Base-by-base conservation (phyloP, 2,888 invertebrate genomes). In the Luperina testacea region DNA sequence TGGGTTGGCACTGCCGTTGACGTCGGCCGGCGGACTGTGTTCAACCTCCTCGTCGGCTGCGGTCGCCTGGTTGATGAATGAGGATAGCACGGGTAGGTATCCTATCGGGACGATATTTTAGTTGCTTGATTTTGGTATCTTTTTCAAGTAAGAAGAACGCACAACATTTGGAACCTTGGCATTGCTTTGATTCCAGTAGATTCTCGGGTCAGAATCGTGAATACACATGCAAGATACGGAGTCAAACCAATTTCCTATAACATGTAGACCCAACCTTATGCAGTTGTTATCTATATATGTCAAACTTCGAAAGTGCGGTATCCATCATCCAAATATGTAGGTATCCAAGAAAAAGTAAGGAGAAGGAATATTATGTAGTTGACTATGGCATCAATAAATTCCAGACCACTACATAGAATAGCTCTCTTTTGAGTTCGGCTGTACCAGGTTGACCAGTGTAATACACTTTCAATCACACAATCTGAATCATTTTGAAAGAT, bases 61-160 rank as follows among this genome's bases (percentile, higher is more conserved):
- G 82, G 97, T 97, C 84, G 97, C 97, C 92, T 97, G 97, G 97
- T 96, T 97, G 93, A 97, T 97, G 97, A 97, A 97, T 96, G 97
- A 97, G 90, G 96, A 97, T 94, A 97, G 97, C 87, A 94, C 97
- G 91, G 97, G 97, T 97, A 83, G 90, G 90, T 83, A 77, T 48
- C 64, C n/a, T 53, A 45, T 68, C 51, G 72, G 61, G 27, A 53
- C 68, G 42, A 83, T 24, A 32, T 59, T 69, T 72, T 72, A 64
- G 51, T 78, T 63, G n/a, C 2, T 53, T 72, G 4, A 8, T 68
- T 17, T 51, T 1, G 32, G 24, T 6, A 6, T 3, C n/a, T 38
- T 38, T 32, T 71, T 61, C 11, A 42, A 61, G 13, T 61, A 11
- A 70, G 24, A 53, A 53, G 24, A 9, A 17, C 0, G 11, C 42